These are phyloP conservation scores for Xylota sylvarum DNA, from an alignment of 2,888 invertebrate genomes.

Conservation along the genomic window DNA sequence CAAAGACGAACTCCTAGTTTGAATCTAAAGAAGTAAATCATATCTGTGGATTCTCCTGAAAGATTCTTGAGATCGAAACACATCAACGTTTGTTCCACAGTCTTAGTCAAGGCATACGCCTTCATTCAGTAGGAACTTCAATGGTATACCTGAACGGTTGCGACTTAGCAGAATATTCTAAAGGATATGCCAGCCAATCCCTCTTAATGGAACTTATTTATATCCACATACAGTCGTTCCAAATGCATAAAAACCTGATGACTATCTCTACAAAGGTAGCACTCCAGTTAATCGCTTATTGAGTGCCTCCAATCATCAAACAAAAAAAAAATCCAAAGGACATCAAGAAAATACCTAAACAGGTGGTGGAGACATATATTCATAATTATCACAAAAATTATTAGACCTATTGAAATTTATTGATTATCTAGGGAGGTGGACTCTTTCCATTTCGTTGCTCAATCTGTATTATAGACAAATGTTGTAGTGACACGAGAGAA, in stretches of 20 bases:
- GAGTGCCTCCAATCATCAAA: slow-evolving; percentile 20
- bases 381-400: not conserved
- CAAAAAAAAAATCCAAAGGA: not conserved
- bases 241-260: not conserved
- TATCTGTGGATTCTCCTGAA: no score
- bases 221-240: not conserved
- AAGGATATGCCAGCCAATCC: not conserved
- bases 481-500: not conserved
- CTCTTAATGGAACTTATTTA: not conserved
- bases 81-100: no score
- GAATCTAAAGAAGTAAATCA: no score
- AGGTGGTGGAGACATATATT: slow-evolving; percentile 18
- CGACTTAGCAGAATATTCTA: no score
- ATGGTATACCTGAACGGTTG: no score
- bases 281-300: slow-evolving; percentile 26
- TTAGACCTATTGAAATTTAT: slow-evolving; percentile 7
- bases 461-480: slow-evolving; percentile 9
- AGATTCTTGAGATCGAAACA: no score
- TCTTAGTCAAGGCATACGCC: no score
- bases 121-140: no score
- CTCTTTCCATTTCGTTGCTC: slow-evolving; percentile 43
- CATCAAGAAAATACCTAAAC: not conserved
- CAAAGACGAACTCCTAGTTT: no score
- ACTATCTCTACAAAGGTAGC: not conserved
- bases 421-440: slow-evolving; percentile 12